Evolutionary conservation across 2,797 vertebrate genomes (phyloP).

Genomic region (Microchirus variegatus): DNA sequence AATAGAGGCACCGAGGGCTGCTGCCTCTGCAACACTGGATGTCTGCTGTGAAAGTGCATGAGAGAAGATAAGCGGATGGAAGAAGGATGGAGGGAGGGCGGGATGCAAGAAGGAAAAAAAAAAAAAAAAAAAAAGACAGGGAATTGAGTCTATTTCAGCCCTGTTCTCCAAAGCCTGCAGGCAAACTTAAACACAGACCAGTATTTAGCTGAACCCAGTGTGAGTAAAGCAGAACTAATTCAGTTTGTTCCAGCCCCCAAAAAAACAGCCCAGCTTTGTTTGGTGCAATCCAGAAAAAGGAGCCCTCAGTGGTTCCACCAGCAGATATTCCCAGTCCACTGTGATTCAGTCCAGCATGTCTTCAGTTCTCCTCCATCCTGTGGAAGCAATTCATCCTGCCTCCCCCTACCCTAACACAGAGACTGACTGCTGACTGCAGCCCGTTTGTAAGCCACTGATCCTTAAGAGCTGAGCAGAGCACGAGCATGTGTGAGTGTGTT

Average conservation of each 20-base stretch:
- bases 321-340: conserved; percentile 28
- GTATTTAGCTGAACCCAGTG: conserved; percentile 11
- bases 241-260: conserved; percentile 31
- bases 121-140: conserved; percentile 39
- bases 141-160: conserved; percentile 63
- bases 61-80: conserved; percentile 67
- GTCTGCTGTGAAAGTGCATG: conserved; percentile 66
- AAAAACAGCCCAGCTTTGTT: not conserved
- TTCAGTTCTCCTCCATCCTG: conserved; percentile 51
- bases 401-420: conserved; percentile 58
- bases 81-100: conserved; percentile 54
- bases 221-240: conserved; percentile 54
- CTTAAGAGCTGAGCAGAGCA: conserved; percentile 76
- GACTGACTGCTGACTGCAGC: conserved; percentile 80
- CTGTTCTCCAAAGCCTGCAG: conserved; percentile 43
- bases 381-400: conserved; percentile 60
- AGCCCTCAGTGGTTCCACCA: conserved; percentile 15
- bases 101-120: conserved; percentile 36
- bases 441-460: conserved; percentile 82
- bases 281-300: too few relatives aligned
- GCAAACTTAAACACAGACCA: conserved; percentile 46
- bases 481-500: conserved; percentile 53
- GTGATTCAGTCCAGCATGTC: conserved; percentile 46
- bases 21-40: conserved; percentile 72
- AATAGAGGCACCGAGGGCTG: conserved; percentile 66